These are phyloP conservation scores for Spheniscus mendiculus DNA, from an alignment of 2,113 vertebrate species.

Conservation along the genomic window DNA sequence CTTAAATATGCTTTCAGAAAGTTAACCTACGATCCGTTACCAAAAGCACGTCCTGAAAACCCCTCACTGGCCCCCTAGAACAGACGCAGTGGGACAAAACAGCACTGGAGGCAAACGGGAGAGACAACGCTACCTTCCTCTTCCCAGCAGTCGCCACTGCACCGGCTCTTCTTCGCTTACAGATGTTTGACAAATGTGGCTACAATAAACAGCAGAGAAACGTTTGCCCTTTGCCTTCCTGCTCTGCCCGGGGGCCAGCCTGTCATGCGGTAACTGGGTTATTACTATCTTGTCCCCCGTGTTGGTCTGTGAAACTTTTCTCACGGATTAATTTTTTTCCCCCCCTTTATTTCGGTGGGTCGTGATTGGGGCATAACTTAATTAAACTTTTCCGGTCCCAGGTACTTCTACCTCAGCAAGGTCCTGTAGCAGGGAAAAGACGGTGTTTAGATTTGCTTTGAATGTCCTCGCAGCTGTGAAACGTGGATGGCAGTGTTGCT, in stretches of 20 bases:
- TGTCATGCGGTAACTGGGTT: background rate
- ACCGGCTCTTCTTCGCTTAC: background rate
- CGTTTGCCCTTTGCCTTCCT: background rate
- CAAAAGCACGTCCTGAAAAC: background rate
- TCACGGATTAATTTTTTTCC: background rate
- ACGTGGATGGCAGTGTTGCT: constrained; percentile 47
- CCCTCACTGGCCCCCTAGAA: rapidly evolving
- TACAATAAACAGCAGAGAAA: background rate
- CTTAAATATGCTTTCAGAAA: background rate
- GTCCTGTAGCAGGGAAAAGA: background rate
- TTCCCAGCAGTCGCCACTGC: background rate
- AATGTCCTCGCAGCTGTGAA: constrained; percentile 5
- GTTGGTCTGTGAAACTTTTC: background rate
- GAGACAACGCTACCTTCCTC: background rate
- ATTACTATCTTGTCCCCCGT: background rate
- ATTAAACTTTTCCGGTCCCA: background rate
- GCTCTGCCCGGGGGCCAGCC: background rate
- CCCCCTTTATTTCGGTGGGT: background rate
- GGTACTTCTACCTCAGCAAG: background rate
- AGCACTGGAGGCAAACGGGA: background rate
- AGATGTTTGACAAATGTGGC: background rate
- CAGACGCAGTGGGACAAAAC: background rate
- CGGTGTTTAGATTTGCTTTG: background rate
- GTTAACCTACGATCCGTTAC: background rate
- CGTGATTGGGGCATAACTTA: background rate